Base-by-base conservation (phyloP, 2,797 vertebrate genomes). In the Lates japonicus region DNA sequence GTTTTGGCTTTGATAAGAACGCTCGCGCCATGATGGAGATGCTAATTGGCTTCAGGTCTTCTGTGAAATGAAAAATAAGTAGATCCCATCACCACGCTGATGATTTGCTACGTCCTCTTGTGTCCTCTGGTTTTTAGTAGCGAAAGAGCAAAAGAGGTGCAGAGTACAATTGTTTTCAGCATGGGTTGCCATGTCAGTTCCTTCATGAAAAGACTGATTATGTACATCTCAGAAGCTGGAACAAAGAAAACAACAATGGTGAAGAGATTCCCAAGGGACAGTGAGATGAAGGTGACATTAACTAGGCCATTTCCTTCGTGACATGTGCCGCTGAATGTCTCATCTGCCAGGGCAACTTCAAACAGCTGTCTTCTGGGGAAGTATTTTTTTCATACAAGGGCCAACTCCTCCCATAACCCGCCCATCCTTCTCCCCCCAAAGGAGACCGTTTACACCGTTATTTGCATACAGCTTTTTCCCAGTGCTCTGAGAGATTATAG, bases 211-310 rank as follows among this genome's bases (percentile, higher is more conserved):
- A 57, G 33, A 61, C 8, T 49, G 73, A 88, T 90, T 88, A 84
- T 66, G 51, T 71, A 72, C 3, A 5, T 87, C 83, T 83, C 71
- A 61, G 66, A 90, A 84, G 64, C 54, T 22, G 4, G 25, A 88
- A 83, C 64, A 89, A 84, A 84, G 76, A 80, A 48, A 78, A 77
- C 69, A 78, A 79, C 71, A 76, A 80, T 76, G 48, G 39, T 20
- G 68, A 57, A 60, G 70, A 51, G 80, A 74, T 76, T 80, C 87
- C 85, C 70, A 39, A 42, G n/a, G 65, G 84, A 84, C 62, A 12
- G 20, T 1, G 46, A 81, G 75, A 90, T 90, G 79, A 90, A 90
- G 88, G 85, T 92, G 85, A 88, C 74, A 83, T 81, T 87, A 91
- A 85, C 54, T 85, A 85, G 90, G 88, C 78, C 59, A 59, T 88